These are phyloP conservation scores for Lepas anatifera DNA, from an alignment of 2,888 invertebrate species.

Conservation along the genomic window DNA sequence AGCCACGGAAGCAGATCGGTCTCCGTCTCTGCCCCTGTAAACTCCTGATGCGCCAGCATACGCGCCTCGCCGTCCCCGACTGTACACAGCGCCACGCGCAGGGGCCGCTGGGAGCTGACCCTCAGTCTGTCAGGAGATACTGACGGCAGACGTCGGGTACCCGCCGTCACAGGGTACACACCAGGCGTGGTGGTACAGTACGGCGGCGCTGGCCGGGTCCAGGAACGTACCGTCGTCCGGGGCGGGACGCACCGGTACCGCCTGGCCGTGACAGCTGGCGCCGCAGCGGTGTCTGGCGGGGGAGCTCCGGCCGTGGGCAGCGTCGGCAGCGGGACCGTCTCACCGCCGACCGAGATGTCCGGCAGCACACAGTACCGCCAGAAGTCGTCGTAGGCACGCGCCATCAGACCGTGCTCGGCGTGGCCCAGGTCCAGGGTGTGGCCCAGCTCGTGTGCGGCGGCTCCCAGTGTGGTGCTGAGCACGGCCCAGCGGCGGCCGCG, in stretches of 20 bases:
- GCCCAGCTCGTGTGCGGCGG: background rate
- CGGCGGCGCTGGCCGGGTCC: conserved; percentile 1
- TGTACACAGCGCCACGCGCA: background rate
- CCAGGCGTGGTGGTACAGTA: background rate
- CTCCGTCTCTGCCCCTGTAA: background rate
- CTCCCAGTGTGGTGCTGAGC: background rate
- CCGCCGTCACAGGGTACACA: background rate
- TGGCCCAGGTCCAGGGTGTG: conserved; percentile 1
- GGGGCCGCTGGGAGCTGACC: background rate
- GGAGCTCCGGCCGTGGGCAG: background rate
- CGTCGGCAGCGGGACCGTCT: background rate
- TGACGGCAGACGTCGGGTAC: background rate
- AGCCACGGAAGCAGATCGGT: background rate
- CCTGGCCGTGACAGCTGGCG: background rate
- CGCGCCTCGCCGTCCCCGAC: background rate
- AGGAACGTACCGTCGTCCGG: background rate
- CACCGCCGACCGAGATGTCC: background rate
- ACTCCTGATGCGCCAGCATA: background rate
- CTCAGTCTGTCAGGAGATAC: background rate
- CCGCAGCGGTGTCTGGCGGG: conserved; percentile 6
- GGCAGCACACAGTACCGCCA: background rate
- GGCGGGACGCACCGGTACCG: background rate
- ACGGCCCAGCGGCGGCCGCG: background rate
- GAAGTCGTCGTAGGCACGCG: background rate
- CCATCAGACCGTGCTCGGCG: background rate